Evolutionary conservation across 1,140 invertebrate genomes (phyloP).

Genomic region (Camponotus pennsylvanicus): DNA sequence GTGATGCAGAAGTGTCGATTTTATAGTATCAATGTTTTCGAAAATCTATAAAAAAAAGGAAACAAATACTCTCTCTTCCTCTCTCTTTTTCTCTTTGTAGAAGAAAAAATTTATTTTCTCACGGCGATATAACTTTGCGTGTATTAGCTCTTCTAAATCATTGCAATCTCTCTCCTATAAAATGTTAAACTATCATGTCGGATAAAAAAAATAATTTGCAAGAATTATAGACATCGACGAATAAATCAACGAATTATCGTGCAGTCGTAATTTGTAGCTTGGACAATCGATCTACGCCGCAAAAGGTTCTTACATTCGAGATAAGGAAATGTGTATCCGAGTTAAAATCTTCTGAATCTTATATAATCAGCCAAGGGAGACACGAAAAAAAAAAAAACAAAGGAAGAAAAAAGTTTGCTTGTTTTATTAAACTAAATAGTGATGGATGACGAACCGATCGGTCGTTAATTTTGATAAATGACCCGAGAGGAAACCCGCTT

Average conservation of each 20-base stretch:
- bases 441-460: conserved; percentile 33
- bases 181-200: neutral
- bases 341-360: conserved; percentile 17
- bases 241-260: conserved; percentile 27
- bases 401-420: neutral
- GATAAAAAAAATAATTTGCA: conserved; percentile 21
- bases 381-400: too few species aligned
- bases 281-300: conserved; percentile 14
- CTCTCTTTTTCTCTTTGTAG: neutral
- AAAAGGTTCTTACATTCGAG: neutral
- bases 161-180: neutral
- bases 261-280: neutral
- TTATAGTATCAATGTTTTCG: neutral
- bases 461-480: conserved; percentile 62
- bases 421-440: neutral
- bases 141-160: neutral
- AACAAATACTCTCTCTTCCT: too few species aligned
- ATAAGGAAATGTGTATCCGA: neutral
- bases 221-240: conserved; percentile 14
- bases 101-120: neutral
- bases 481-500: conserved; percentile 13
- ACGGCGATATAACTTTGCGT: neutral
- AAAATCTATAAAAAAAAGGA: conserved; percentile 1
- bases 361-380: neutral
- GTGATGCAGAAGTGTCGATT: conserved; percentile 1